Evolutionary conservation across 2,888 invertebrate species (phyloP).

Genomic region (Dascillus cervinus): DNA sequence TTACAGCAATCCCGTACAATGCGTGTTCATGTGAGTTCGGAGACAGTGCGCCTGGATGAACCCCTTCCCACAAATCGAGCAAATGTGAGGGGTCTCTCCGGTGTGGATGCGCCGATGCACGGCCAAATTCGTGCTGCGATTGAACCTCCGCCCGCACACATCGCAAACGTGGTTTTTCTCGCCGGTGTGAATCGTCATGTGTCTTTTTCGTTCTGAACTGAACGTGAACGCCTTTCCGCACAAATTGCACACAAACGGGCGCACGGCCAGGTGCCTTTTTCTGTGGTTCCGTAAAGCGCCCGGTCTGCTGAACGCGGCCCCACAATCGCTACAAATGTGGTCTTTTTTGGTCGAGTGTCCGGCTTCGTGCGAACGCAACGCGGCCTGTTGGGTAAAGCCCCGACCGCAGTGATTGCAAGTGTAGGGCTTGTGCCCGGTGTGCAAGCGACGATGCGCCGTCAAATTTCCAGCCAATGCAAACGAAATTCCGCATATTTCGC

Average conservation of each 20-base stretch:
- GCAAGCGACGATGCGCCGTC: constrained; percentile 20
- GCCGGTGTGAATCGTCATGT: constrained; percentile 25
- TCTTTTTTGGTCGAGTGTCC: constrained; percentile 19
- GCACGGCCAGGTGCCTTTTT: constrained; percentile 16
- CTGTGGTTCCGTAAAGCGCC: constrained; percentile 21
- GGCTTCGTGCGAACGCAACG: constrained; percentile 23
- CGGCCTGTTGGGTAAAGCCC: constrained; percentile 22
- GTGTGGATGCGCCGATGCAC: constrained; percentile 49
- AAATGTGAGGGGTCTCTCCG: constrained; percentile 46
- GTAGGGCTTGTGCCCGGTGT: constrained; percentile 24
- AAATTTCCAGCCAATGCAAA: constrained; percentile 22
- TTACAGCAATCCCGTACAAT: no score
- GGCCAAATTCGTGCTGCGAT: constrained; percentile 45
- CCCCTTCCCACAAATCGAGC: constrained; percentile 48
- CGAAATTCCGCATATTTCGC: constrained; percentile 25
- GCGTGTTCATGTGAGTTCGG: constrained; percentile 45
- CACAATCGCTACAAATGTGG: constrained; percentile 23
- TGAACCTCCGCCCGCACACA: constrained; percentile 47
- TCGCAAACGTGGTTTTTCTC: constrained; percentile 37
- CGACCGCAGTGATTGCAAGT: constrained; percentile 22
- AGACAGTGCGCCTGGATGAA: constrained; percentile 49
- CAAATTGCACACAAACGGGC: constrained; percentile 20
- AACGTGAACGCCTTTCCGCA: constrained; percentile 23
- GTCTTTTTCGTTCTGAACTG: constrained; percentile 22
- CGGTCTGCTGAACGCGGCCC: constrained; percentile 20